These are phyloP conservation scores for Tonatia bakeri DNA, from an alignment of 2,113 vertebrate genomes.

Conservation along the genomic window DNA sequence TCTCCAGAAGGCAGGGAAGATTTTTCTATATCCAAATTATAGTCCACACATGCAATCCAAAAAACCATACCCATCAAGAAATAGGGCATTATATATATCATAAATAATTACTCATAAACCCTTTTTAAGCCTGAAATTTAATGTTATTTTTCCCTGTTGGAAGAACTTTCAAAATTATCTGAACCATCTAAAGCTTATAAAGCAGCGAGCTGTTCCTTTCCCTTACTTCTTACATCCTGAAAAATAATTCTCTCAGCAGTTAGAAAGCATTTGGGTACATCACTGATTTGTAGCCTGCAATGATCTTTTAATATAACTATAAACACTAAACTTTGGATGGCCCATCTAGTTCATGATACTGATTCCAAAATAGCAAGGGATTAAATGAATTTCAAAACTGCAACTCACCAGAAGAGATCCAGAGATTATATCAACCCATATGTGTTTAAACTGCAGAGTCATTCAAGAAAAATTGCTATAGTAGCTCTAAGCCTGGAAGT, in stretches of 20 bases:
- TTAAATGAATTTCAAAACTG: conserved; percentile 50
- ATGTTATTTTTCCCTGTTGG: neutral
- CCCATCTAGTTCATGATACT: neutral
- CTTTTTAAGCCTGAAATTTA: neutral
- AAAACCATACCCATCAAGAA: neutral
- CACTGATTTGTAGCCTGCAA: conserved; percentile 26
- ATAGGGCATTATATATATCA: neutral
- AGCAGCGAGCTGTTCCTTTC: neutral
- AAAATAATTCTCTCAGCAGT: conserved; percentile 31
- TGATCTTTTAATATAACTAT: neutral
- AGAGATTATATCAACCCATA: neutral
- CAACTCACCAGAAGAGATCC: neutral
- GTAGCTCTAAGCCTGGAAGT: neutral
- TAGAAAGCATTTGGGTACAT: conserved; percentile 18
- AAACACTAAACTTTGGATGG: conserved; percentile 22
- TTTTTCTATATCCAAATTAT: neutral
- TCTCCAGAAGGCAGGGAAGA: neutral
- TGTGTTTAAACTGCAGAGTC: conserved; percentile 19
- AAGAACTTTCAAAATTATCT: conserved; percentile 50
- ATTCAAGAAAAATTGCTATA: neutral
- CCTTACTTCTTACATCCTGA: neutral
- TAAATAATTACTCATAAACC: neutral
- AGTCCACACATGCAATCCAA: neutral
- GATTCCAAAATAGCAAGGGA: conserved; percentile 8
- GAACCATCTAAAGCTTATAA: conserved; percentile 15